Evolutionary conservation across 2,113 vertebrate species (phyloP), one percentile per base, ranked within the genome.

Genomic region (Dryoscopus gambensis): DNA sequence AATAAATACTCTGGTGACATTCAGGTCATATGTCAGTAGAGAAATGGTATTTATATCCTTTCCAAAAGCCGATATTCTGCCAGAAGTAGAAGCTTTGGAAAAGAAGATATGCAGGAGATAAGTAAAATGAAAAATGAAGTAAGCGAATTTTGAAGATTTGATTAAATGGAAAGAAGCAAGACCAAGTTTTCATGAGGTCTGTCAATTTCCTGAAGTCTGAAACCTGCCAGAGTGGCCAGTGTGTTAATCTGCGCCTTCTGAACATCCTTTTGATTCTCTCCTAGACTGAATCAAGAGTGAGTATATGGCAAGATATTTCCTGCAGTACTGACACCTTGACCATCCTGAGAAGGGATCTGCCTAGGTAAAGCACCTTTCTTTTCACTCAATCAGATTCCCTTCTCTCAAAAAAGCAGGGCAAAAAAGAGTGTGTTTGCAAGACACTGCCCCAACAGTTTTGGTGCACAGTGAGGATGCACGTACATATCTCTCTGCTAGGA

Each of bases 311-410:
- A 28, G 9, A 39, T 35, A 9, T 53, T 57, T 90, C 40, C 52
- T 83, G 40, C 18, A 71, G 25, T 24, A 13, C n/a, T 31, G 28
- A 24, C 1, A 2, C 10, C 3, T 76, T 57, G 27, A 49, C 17
- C 47, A 5, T 46, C 12, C 31, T 70, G 19, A 44, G 44, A 31
- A 44, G 8, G 9, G 11, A 40, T 13, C 1, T 0, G 0, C 9
- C 8, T 19, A 67, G 11, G 11, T 44, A 33, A 27, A 33, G 1
- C 11, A 16, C 3, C 13, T 47, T 56, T 60, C 27, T 71, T 81
- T 15, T 69, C 35, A 44, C 21, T 70, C 35, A 52, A 10, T 5
- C 30, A 70, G 47, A 76, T 53, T 63, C 13, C 1, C 7, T 69
- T 73, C 20, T 68, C 44, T 56, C 6, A 40, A 52, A 77, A 71